These are phyloP conservation scores for Sarcophaga subvicina DNA, from an alignment of 2,888 invertebrate genomes.

Conservation along the genomic window DNA sequence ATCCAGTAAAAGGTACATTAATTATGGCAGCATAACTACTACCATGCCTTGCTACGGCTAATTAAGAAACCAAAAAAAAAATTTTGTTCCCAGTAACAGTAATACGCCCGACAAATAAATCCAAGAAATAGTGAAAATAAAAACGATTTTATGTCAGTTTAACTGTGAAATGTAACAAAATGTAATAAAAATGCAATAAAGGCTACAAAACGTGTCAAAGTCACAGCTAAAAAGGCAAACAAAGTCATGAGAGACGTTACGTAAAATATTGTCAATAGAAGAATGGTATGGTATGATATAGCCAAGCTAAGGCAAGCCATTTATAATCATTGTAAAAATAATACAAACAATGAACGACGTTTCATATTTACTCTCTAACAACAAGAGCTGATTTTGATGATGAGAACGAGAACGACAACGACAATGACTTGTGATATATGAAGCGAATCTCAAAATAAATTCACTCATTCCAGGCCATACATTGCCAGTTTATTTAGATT, in stretches of 20 bases:
- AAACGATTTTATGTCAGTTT: conserved; percentile 64
- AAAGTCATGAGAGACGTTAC: conserved; percentile 38
- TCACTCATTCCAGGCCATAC: conserved; percentile 11
- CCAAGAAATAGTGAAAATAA: neutral
- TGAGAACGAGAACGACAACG: conserved; percentile 50
- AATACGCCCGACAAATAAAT: conserved; percentile 45
- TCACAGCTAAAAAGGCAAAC: conserved; percentile 76
- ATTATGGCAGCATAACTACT: neutral
- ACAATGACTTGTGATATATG: conserved; percentile 58
- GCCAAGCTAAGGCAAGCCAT: conserved; percentile 47
- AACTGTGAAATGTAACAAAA: conserved; percentile 72
- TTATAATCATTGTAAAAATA: conserved; percentile 56
- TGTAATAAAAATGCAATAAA: conserved; percentile 79
- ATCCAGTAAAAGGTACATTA: neutral
- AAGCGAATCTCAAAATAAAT: conserved; percentile 35
- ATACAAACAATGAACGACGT: conserved; percentile 70
- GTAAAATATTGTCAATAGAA: neutral
- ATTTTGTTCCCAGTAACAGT: conserved; percentile 23
- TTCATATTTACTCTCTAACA: conserved; percentile 65
- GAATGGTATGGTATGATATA: neutral
- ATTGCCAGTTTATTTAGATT: conserved; percentile 9
- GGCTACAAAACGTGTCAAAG: conserved; percentile 80
- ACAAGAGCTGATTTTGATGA: conserved; percentile 58
- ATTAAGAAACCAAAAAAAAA: conserved; percentile 46
- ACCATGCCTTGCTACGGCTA: conserved; percentile 42